Percentiles rank a stretch among this genome's conserved stretches.
phyloP scores from a whole-genome alignment of 37 sponge, comb jelly and placozoan species.

The Halichondria panicea region DNA sequence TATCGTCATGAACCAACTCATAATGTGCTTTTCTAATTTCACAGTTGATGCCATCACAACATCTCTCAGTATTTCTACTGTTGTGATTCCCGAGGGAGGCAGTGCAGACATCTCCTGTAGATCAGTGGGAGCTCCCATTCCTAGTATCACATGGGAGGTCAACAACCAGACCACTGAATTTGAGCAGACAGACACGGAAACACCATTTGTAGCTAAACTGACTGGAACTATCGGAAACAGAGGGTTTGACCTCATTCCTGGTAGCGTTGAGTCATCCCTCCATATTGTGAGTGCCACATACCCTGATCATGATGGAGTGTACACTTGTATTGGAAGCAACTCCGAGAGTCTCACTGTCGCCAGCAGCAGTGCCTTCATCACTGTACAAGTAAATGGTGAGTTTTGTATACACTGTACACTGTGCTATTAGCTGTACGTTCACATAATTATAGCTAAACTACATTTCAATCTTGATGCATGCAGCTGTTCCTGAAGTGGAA shows the following conservation, averaged over 20 bases:
- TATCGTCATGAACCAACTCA: neutral
- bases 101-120: conserved; percentile 32
- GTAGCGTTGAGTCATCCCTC: conserved; percentile 19
- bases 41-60: neutral
- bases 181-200: neutral
- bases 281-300: conserved; percentile 17
- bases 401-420: too few species aligned
- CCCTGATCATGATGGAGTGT: conserved; percentile 32
- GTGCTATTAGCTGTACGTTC: too few species aligned
- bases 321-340: conserved; percentile 21
- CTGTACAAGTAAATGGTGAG: conserved; percentile 39
- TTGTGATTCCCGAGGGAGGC: conserved; percentile 27
- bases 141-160: conserved; percentile 41
- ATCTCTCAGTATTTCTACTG: neutral
- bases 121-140: conserved; percentile 30
- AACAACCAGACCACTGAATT: neutral
- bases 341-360: neutral
- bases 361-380: conserved; percentile 37
- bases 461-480: too few species aligned
- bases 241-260: neutral
- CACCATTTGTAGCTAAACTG: neutral
- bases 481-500: too few species aligned
- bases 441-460: too few species aligned
- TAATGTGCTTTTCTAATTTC: neutral
- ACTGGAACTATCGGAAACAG: neutral